These are phyloP conservation scores for Formica aserva DNA, from an alignment of 2,888 invertebrate species.

Conservation along the genomic window DNA sequence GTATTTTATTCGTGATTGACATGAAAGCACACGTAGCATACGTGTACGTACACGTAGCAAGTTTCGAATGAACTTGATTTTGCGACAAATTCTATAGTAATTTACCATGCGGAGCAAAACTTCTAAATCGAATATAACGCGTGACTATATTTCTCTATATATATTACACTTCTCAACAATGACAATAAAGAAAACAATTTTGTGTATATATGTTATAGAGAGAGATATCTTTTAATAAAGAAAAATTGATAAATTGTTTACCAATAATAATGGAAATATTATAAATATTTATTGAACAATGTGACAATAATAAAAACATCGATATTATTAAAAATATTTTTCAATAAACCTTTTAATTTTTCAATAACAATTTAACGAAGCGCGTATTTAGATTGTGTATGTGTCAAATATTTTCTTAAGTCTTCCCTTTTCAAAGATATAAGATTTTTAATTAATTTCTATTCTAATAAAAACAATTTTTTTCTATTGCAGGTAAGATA, in stretches of 20 bases:
- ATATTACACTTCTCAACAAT: background rate
- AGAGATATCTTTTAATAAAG: background rate
- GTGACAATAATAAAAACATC: background rate
- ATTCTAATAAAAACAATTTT: slow-evolving; percentile 18
- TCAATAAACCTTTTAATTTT: background rate
- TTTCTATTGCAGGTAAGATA: slow-evolving; percentile 58
- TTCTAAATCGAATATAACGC: slow-evolving; percentile 21
- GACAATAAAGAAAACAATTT: background rate
- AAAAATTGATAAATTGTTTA: background rate
- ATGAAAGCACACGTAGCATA: background rate
- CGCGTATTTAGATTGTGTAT: background rate
- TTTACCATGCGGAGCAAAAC: background rate
- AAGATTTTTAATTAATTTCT: background rate
- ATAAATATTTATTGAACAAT: slow-evolving; percentile 2
- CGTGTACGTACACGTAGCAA: background rate
- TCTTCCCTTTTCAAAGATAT: background rate
- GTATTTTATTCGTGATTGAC: background rate
- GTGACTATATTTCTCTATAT: background rate
- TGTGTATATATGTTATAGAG: background rate
- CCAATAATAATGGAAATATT: background rate
- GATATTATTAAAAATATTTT: slow-evolving; percentile 1
- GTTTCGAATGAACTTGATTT: background rate
- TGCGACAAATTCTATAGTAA: background rate
- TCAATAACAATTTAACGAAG: background rate
- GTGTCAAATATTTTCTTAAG: background rate